Evolutionary conservation across 2,113 vertebrate genomes (phyloP).

Genomic region (Empidonax traillii): DNA sequence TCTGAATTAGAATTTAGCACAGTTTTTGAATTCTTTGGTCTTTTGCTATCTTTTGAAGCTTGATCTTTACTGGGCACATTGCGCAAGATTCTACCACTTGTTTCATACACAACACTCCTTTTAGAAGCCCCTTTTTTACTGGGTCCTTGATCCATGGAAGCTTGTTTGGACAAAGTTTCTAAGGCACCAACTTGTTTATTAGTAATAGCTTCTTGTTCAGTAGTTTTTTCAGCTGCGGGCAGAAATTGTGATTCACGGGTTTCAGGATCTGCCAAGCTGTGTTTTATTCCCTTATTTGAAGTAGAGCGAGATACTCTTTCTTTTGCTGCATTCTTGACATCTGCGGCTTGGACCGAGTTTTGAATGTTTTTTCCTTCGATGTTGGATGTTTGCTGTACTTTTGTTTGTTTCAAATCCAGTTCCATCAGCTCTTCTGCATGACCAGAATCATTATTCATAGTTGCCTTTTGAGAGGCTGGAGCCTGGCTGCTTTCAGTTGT

Average conservation of each 20-base stretch:
- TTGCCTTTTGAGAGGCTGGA: slow-evolving; percentile 31
- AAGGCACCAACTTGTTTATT: slow-evolving; percentile 53
- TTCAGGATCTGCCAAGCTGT: background rate
- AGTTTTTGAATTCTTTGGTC: slow-evolving; percentile 57
- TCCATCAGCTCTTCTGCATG: slow-evolving; percentile 57
- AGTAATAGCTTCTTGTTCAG: slow-evolving; percentile 28
- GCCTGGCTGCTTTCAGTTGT: background rate
- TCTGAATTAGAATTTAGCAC: slow-evolving; percentile 33
- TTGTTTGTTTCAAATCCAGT: slow-evolving; percentile 38
- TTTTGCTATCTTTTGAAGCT: slow-evolving; percentile 23
- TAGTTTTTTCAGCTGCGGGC: slow-evolving; percentile 33
- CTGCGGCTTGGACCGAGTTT: background rate
- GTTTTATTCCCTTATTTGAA: slow-evolving; percentile 43
- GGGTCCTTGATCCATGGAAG: slow-evolving; percentile 19
- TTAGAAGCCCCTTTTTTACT: slow-evolving; percentile 21
- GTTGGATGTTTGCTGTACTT: background rate
- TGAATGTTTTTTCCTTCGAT: background rate
- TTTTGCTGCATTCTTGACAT: slow-evolving; percentile 30
- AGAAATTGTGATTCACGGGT: background rate
- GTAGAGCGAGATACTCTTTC: background rate
- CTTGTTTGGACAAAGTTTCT: slow-evolving; percentile 14
- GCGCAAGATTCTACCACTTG: background rate
- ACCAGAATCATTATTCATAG: slow-evolving; percentile 7
- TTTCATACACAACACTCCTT: background rate
- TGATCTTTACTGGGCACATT: background rate